These are phyloP conservation scores for Larimichthys crocea DNA, from an alignment of 2,113 vertebrate species.

Conservation along the genomic window DNA sequence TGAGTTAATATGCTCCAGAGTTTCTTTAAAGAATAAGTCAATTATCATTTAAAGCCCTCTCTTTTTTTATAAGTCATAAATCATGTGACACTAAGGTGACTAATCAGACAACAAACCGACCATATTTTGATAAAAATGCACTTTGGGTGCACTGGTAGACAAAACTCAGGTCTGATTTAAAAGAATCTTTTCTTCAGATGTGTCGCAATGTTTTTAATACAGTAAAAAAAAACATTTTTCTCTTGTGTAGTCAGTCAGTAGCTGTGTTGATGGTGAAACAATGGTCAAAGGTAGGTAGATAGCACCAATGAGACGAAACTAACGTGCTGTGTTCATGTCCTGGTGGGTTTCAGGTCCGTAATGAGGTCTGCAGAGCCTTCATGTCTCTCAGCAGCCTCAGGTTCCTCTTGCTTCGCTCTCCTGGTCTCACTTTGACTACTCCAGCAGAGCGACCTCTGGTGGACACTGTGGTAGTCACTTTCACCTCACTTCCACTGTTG, in stretches of 20 bases:
- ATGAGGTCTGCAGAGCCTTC: slow-evolving; percentile 92
- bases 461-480: slow-evolving; percentile 73
- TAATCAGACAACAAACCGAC: neutral
- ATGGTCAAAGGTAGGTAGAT: neutral
- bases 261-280: neutral
- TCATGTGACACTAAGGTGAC: neutral
- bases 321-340: slow-evolving; percentile 30
- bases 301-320: slow-evolving; percentile 20
- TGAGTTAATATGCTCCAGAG: neutral
- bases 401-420: slow-evolving; percentile 89
- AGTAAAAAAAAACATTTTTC: neutral
- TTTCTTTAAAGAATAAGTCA: neutral
- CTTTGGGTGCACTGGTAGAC: neutral
- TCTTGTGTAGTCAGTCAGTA: neutral
- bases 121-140: slow-evolving; percentile 1
- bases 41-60: neutral
- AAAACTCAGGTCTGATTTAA: neutral
- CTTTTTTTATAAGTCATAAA: neutral
- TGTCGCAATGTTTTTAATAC: neutral
- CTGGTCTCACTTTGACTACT: slow-evolving; percentile 83
- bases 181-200: neutral
- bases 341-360: slow-evolving; percentile 81
- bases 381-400: slow-evolving; percentile 92
- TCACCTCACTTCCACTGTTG: slow-evolving; percentile 64
- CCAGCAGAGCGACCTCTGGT: slow-evolving; percentile 79